Evolutionary conservation across 2,113 vertebrate species (phyloP).

Genomic region (Aegithalos caudatus): DNA sequence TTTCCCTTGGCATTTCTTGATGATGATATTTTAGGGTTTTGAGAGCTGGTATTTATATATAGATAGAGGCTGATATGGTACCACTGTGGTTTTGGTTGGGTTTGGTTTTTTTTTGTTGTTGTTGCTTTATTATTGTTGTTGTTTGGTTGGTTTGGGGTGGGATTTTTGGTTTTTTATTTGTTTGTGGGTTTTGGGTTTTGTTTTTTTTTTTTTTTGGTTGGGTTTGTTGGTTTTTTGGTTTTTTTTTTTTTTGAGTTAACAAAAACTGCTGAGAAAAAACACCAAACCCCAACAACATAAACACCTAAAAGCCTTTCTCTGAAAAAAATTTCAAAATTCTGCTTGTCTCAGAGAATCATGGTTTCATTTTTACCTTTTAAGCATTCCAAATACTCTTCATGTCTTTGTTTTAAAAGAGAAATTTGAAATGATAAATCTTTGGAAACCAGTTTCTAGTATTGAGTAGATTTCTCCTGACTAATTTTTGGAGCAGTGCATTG

Average conservation of each 20-base stretch:
- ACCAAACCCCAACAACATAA: not conserved
- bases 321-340: not conserved
- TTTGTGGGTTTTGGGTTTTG: no score
- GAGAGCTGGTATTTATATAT: not conserved
- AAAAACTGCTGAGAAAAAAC: not conserved
- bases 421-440: not conserved
- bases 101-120: no score
- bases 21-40: not conserved
- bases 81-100: not conserved
- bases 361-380: not conserved
- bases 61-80: not conserved
- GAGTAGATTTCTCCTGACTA: not conserved
- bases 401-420: not conserved
- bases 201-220: no score
- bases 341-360: not conserved
- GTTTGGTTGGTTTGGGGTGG: not conserved
- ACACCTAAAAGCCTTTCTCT: not conserved
- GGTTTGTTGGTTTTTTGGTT: no score
- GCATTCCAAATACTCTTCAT: not conserved
- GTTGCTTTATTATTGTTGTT: not conserved
- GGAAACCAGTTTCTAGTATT: not conserved
- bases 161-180: no score
- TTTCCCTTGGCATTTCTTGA: not conserved
- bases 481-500: not conserved
- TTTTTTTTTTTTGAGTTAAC: not conserved